Percentiles rank a stretch among this genome's conserved stretches.
Conservation (phyloP, 2,113 vertebrate species). For the Hippocampus barbouri region DNA sequence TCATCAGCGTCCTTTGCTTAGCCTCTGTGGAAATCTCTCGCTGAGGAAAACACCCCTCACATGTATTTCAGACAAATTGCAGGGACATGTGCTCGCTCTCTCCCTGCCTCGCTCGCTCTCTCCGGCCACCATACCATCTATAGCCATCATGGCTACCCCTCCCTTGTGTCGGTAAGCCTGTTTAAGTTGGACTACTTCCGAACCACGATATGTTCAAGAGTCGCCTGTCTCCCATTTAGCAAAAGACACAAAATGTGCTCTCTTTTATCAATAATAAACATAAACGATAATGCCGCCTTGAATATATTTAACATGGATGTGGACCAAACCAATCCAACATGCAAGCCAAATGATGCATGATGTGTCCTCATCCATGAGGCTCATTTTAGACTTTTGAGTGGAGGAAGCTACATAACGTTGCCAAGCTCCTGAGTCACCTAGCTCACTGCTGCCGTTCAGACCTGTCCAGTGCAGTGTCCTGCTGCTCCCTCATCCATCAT, state of each 20-base stretch:
- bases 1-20: slow-evolving; percentile 49
- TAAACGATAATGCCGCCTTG: slow-evolving; percentile 26
- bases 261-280: slow-evolving; percentile 10
- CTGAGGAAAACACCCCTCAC: slow-evolving; percentile 49
- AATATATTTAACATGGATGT: slow-evolving; percentile 18
- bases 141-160: slow-evolving; percentile 58
- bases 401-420: slow-evolving; percentile 40
- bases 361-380: slow-evolving; percentile 15
- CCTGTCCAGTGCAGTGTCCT: slow-evolving; percentile 46
- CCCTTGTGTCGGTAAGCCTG: slow-evolving; percentile 58
- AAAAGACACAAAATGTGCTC: slow-evolving; percentile 31
- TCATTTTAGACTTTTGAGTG: slow-evolving; percentile 29
- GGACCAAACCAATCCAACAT: slow-evolving; percentile 19
- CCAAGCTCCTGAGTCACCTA: slow-evolving; percentile 49
- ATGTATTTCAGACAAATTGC: slow-evolving; percentile 56
- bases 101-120: slow-evolving; percentile 17
- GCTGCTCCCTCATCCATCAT: slow-evolving; percentile 67
- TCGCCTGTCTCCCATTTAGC: slow-evolving; percentile 18
- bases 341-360: slow-evolving; percentile 1
- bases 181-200: slow-evolving; percentile 66
- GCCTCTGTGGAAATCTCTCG: slow-evolving; percentile 58
- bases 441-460: slow-evolving; percentile 47
- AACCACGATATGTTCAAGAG: slow-evolving; percentile 41
- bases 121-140: slow-evolving; percentile 62
- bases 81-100: slow-evolving; percentile 33